Base-by-base conservation (phyloP, 2,888 invertebrate genomes). In the Rhagium mordax region DNA sequence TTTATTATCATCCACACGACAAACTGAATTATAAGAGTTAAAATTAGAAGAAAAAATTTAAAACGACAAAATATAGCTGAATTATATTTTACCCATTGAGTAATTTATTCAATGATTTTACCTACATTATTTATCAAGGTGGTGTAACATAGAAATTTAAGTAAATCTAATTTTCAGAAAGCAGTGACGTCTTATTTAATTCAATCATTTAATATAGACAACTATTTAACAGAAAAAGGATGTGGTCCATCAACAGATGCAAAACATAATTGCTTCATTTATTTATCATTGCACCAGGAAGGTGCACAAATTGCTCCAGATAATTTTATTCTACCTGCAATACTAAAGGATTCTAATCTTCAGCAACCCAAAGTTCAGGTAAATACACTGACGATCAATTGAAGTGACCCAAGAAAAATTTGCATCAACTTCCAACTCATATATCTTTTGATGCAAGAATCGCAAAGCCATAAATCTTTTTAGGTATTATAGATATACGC, bases 311-410 rank as follows among this genome's bases (percentile, higher is more conserved):
- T 90, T 0, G 89, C 92, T 3, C 93, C 95, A 0, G 88, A 90
- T 70, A 95, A 94, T 84, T 94, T 91, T 80, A 87, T 93, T 3
- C 93, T 94, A 81, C 93, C 94, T 0, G 88, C 85, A 90, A 16
- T 88, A 94, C 49, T n/a, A 92, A 92, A n/a, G 79, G 82, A 88
- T 48, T 88, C 90, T 0, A 86, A 86, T 72, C 85, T 93, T 51
- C 86, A 83, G 55, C 81, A 87, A 78, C 91, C 94, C 0, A 85
- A 87, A n/a, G 87, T 94, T 51, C 84, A 88, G 85, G 94, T 94
- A 83, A 85, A 83, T n/a, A n/a, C n/a, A n/a, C n/a, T 73, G 21
- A 69, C 71, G n/a, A 61, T n/a, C n/a, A 20, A 33, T 10, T 41
- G n/a, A 2, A 6, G n/a, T n/a, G n/a, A n/a, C n/a, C n/a, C n/a